Evolutionary conservation across 2,888 invertebrate species (phyloP).

Genomic region (Arenicola marina): DNA sequence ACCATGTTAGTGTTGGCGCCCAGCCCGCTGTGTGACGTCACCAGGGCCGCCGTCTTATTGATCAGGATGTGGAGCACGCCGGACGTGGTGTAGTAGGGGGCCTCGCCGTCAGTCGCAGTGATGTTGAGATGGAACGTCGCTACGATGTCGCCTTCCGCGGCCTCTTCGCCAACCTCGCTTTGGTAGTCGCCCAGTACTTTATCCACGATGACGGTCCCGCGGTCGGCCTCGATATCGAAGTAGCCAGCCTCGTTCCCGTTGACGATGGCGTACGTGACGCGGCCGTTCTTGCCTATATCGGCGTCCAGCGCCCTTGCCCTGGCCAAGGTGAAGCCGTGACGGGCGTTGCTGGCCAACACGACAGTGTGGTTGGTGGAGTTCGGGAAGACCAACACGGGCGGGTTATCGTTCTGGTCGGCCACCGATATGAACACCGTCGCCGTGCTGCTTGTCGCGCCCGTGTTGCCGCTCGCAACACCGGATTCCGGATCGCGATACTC

Average conservation of each 20-base stretch:
- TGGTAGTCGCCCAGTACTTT: constrained; percentile 9
- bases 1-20: constrained; percentile 23
- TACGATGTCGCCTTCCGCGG: too few species aligned
- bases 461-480: not conserved
- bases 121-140: constrained; percentile 12
- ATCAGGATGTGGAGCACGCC: constrained; percentile 15
- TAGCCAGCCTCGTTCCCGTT: constrained; percentile 11
- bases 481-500: constrained; percentile 11
- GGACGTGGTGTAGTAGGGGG: constrained; percentile 13
- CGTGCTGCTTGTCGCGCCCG: constrained; percentile 12
- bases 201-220: constrained; percentile 14
- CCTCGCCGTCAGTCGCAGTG: constrained; percentile 20
- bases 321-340: constrained; percentile 5
- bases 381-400: constrained; percentile 26
- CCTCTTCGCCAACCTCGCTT: too few species aligned
- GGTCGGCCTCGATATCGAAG: constrained; percentile 17
- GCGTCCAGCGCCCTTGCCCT: constrained; percentile 3
- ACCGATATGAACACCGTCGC: constrained; percentile 29
- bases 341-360: constrained; percentile 5
- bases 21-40: constrained; percentile 9
- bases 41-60: constrained; percentile 10
- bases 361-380: constrained; percentile 20
- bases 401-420: constrained; percentile 32
- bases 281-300: constrained; percentile 6
- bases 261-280: constrained; percentile 4